These are phyloP conservation scores for Sinodicranocentrus sp. DNA, from an alignment of 2,888 invertebrate genomes.

Conservation along the genomic window DNA sequence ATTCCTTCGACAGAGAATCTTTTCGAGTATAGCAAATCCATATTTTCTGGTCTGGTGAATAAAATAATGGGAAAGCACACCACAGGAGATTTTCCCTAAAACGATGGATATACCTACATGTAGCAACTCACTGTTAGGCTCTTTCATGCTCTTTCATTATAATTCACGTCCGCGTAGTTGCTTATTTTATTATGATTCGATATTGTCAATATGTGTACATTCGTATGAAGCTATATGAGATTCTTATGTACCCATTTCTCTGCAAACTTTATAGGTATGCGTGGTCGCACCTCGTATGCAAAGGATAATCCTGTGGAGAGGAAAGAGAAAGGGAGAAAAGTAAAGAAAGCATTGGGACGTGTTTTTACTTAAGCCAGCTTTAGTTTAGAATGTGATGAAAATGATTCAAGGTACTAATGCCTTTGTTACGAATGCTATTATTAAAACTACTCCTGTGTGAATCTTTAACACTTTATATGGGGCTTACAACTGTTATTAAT, in stretches of 20 bases:
- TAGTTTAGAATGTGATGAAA: conserved; percentile 53
- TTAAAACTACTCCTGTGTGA: conserved; percentile 50
- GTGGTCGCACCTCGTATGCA: too few relatives aligned
- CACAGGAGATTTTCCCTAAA: conserved; percentile 70
- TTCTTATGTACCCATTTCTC: too few relatives aligned
- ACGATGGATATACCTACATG: conserved; percentile 57
- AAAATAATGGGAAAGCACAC: conserved; percentile 74
- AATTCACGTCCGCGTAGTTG: conserved; percentile 15
- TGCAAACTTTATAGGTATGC: too few relatives aligned
- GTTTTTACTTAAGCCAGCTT: conserved; percentile 52
- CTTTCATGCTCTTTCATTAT: conserved; percentile 17
- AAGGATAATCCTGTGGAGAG: too few relatives aligned
- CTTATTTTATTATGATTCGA: conserved; percentile 50
- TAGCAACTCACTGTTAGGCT: conserved; percentile 10
- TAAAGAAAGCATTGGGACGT: conserved; percentile 18
- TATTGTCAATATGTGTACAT: conserved; percentile 32
- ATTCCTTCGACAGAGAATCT: conserved; percentile 55
- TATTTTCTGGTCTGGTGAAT: conserved; percentile 75
- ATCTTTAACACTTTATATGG: conserved; percentile 23
- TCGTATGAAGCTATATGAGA: too few relatives aligned
- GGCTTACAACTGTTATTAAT: conserved; percentile 10
- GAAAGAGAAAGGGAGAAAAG: neutral
- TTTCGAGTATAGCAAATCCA: conserved; percentile 71
- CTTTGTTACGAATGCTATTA: conserved; percentile 44
- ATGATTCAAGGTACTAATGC: conserved; percentile 52